Conservation (phyloP, 2,113 vertebrate species). For the Fulica atra region DNA sequence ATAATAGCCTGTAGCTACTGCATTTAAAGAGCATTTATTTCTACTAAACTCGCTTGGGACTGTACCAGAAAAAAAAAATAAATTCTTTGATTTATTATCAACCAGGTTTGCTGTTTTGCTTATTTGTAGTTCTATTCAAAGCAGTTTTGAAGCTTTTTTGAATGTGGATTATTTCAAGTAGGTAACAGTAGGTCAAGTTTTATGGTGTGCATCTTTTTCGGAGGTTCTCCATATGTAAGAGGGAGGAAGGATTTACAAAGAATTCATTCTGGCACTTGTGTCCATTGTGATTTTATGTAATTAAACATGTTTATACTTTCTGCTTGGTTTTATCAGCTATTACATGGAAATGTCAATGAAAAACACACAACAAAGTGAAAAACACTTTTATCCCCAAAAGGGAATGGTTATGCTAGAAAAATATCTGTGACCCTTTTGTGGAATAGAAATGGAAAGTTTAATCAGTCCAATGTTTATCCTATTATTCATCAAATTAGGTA, state of each 20-base stretch:
- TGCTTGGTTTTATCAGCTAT: neutral
- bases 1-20: neutral
- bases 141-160: neutral
- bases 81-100: neutral
- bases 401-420: neutral
- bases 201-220: neutral
- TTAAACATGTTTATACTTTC: neutral
- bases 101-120: neutral
- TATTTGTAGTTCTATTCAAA: neutral
- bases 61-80: neutral
- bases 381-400: neutral
- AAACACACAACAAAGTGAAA: neutral
- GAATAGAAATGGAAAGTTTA: neutral
- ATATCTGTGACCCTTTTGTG: neutral
- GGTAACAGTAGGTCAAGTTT: neutral
- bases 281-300: neutral
- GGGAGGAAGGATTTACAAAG: neutral
- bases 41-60: neutral
- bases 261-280: neutral
- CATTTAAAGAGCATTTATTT: neutral
- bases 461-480: neutral
- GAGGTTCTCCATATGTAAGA: neutral
- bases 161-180: neutral
- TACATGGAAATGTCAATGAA: neutral
- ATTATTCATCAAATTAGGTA: neutral